Evolutionary conservation across 1,140 invertebrate genomes (phyloP), one percentile per base, ranked within the genome.

Genomic region (Cheumatopsyche charites): DNA sequence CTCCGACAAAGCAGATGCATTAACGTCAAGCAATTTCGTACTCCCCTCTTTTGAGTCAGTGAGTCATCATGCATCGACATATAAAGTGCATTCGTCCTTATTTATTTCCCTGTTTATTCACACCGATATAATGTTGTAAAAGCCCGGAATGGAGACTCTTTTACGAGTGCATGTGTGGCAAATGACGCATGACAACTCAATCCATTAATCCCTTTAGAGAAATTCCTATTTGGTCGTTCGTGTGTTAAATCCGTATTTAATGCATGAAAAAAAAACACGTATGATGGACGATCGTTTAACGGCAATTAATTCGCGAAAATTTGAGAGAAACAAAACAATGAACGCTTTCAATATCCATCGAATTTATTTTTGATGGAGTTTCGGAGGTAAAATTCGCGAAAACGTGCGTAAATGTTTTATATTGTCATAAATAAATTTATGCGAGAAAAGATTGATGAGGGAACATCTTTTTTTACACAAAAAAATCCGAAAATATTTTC

Each of bases 171-270:
- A 11, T 17, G 6, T 42, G 62, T 29, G 17, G 5, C 62, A 4
- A 45, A 63, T 63, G 62, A 26, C 62, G 62, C 58, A 63, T 19
- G 42, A n/a, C n/a, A n/a, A 12, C 29, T 42, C n/a, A 63, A 63
- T 41, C 62, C 62, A 63, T 63, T 63, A 63, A 63, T 63, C 62
- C 42, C 62, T 19, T 63, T 45, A 7, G 42, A 63, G 23, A 63
- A 63, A 42, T 63, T 42, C 55, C 2, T 58, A 12, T 58, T 58
- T 7, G 17, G 21, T 17, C 19, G 11, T 47, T 47, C 23, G 21
- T 11, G 55, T 25, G 17, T 58, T 23, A 55, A 58, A 36, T 36
- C 29, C 29, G 29, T 36, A 36, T 36, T 36, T 4, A 36, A 36
- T 36, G 9, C 9, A 36, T 36, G 29, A 36, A 36, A 36, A 36